phyloP scores from a whole-genome alignment of 2,113 vertebrate genomes.

The Brachirus orientalis region DNA sequence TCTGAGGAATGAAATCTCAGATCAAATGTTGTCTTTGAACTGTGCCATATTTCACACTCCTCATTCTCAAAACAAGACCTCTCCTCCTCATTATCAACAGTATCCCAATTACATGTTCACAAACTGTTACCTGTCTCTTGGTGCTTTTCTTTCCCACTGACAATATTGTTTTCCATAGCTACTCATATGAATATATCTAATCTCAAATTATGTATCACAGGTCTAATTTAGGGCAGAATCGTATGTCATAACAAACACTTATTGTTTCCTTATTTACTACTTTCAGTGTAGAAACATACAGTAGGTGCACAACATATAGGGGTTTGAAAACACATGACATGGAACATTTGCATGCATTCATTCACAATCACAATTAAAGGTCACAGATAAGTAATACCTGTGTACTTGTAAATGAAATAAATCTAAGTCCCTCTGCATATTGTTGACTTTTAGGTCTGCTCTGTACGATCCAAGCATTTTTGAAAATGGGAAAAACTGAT shows the following conservation, averaged over 20 bases:
- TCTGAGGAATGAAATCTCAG: constrained; percentile 30
- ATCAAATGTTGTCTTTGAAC: constrained; percentile 38
- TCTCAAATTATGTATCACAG: constrained; percentile 29
- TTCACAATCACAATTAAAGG: constrained; percentile 1
- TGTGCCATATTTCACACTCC: constrained; percentile 24
- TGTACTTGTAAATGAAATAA: not conserved
- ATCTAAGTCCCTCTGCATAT: not conserved
- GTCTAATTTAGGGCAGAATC: constrained; percentile 17
- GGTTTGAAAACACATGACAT: too few relatives aligned
- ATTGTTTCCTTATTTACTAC: too few relatives aligned
- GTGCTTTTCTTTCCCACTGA: constrained; percentile 29
- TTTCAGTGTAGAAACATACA: too few relatives aligned
- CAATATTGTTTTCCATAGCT: constrained; percentile 7
- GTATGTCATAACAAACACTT: too few relatives aligned
- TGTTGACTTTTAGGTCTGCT: constrained; percentile 6
- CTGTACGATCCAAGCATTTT: constrained; percentile 25
- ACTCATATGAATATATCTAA: constrained; percentile 35
- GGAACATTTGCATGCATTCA: not conserved
- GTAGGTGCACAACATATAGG: not conserved
- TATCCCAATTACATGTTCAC: constrained; percentile 44
- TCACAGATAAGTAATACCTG: constrained; percentile 7
- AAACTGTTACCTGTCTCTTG: constrained; percentile 19
- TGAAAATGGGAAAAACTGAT: constrained; percentile 24
- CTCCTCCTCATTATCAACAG: constrained; percentile 47
- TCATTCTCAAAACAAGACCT: constrained; percentile 30